phyloP scores from a whole-genome alignment of 1,140 invertebrate genomes.

The Drosophila ohnishii region DNA sequence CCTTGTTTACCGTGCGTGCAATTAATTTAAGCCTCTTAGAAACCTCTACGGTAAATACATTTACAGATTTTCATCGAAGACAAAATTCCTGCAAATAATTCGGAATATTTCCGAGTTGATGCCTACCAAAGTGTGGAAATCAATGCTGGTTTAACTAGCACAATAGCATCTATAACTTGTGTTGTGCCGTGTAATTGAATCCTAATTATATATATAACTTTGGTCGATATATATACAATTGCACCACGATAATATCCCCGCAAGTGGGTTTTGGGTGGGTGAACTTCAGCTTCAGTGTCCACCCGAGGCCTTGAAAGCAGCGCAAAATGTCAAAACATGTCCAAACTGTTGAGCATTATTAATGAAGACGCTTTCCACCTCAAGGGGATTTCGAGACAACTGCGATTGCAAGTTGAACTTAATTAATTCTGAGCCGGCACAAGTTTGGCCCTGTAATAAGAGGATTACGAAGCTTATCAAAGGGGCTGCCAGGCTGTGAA shows the following conservation, averaged over 20 bases:
- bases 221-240: slow-evolving; percentile 9
- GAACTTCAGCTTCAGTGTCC: background rate
- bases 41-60: background rate
- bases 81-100: slow-evolving; percentile 3
- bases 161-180: background rate
- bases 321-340: slow-evolving; percentile 19
- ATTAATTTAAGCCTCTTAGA: background rate
- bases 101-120: background rate
- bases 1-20: too few species aligned
- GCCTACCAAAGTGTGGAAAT: slow-evolving; percentile 17
- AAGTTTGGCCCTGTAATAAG: slow-evolving; percentile 9
- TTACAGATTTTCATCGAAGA: background rate
- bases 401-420: slow-evolving; percentile 23
- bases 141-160: background rate
- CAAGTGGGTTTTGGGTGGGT: background rate
- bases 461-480: slow-evolving; percentile 7
- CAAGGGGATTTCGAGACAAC: slow-evolving; percentile 2
- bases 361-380: slow-evolving; percentile 13
- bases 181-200: slow-evolving; percentile 38
- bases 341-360: slow-evolving; percentile 22
- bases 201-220: slow-evolving; percentile 24
- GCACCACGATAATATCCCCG: slow-evolving; percentile 1
- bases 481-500: background rate
- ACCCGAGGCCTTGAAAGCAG: slow-evolving; percentile 17
- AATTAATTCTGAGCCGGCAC: slow-evolving; percentile 24